Evolutionary conservation across 2,113 vertebrate species (phyloP), one percentile per base, ranked within the genome.

Genomic region (Ptychochromis oligacanthus): DNA sequence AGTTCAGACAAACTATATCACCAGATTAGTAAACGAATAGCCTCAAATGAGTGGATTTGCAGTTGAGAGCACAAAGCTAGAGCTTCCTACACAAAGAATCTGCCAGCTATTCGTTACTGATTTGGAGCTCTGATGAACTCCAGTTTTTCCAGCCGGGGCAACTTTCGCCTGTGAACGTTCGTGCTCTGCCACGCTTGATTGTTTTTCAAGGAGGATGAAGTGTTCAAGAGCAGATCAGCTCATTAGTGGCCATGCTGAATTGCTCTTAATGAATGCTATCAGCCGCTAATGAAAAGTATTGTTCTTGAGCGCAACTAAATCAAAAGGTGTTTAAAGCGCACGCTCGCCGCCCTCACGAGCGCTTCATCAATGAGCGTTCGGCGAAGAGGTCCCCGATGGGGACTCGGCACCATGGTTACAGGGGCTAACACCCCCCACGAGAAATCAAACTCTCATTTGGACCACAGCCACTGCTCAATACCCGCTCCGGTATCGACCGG

Each of bases 381-480:
- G 80, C 43, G 13, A 82, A 89, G 88, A 83, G 83, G 89, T 89
- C 89, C 88, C 85, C 22, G 83, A 92, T 72, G 88, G 81, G 34
- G 75, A 87, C 77, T 89, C 59, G 56, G 84, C 88, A 24, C 87
- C 81, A 64, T 80, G 78, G 90, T 89, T 89, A 88, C 89, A 64
- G 78, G 67, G 86, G 58, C 78, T 75, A 70, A 88, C 72, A 18
- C 83, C 89, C 86, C 86, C 75, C 76, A 18, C 1, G 88, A 93
- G 89, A 92, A 93, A 94, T 94, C 94, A 91, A 93, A 92, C 72
- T 87, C 89, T 93, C 91, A 93, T 93, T 93, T 92, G 85, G 90
- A 88, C 70, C 82, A 79, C 85, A 85, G 91, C 78, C 76, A 49
- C 90, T 80, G 89, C 91, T 94, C 91, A 70, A 91, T 93, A 91